phyloP scores from a whole-genome alignment of 2,888 invertebrate species.

The Oligia latruncula region DNA sequence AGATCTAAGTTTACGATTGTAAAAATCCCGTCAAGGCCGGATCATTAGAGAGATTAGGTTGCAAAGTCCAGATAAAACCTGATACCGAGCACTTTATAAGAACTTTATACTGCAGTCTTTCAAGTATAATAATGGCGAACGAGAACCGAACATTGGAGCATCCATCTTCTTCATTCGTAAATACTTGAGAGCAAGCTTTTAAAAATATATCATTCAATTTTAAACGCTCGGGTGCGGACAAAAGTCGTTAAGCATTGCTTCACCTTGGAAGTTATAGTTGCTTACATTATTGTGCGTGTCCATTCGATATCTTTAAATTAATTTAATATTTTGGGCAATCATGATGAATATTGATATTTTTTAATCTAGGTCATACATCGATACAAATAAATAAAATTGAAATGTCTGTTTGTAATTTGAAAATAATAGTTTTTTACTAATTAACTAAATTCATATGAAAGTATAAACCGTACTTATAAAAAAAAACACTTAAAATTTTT shows the following conservation, averaged over 20 bases:
- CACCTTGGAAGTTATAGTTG: conserved; percentile 34
- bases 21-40: not conserved
- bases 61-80: conserved; percentile 26
- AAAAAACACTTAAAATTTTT: too few relatives aligned
- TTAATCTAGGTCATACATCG: not conserved
- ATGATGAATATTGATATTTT: conserved; percentile 15
- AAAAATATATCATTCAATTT: conserved; percentile 39
- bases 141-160: not conserved
- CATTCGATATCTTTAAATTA: conserved; percentile 35
- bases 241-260: conserved; percentile 22
- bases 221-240: conserved; percentile 9
- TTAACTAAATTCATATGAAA: not conserved
- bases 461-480: too few relatives aligned
- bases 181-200: not conserved
- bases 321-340: conserved; percentile 30
- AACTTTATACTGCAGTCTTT: conserved; percentile 3
- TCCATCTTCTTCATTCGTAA: conserved; percentile 24
- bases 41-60: conserved; percentile 14
- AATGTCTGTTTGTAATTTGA: not conserved
- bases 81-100: conserved; percentile 9
- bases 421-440: not conserved
- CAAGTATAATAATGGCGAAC: conserved; percentile 14
- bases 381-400: not conserved
- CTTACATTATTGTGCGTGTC: conserved; percentile 33
- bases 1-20: not conserved